Evolutionary conservation across 2,797 vertebrate species (phyloP).

Genomic region (Micromesistius poutassou): DNA sequence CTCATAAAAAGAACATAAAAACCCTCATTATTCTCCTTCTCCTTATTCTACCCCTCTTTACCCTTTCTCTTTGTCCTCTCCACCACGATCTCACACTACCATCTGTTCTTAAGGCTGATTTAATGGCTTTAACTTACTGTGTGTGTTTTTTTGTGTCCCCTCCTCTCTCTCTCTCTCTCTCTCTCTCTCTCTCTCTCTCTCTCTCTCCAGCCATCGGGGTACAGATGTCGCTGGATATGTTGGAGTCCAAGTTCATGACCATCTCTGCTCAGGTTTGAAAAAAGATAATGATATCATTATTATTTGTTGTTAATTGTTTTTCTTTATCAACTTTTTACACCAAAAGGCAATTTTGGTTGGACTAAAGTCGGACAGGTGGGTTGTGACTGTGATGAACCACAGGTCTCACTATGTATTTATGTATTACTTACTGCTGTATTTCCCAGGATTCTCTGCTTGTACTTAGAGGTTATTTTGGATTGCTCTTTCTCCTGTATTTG

Average conservation of each 20-base stretch:
- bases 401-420: background rate
- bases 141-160: too few relatives aligned
- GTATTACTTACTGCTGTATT: background rate
- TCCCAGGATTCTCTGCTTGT: background rate
- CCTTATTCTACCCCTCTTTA: background rate
- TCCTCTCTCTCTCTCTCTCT: conserved; percentile 4
- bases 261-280: conserved; percentile 54
- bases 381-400: background rate
- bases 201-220: conserved; percentile 58
- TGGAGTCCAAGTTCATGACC: conserved; percentile 62
- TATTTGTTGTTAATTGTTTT: background rate
- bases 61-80: background rate
- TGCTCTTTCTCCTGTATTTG: conserved; percentile 25
- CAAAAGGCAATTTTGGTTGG: background rate
- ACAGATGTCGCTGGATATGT: conserved; percentile 59
- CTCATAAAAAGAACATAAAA: too few relatives aligned
- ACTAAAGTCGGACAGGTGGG: background rate
- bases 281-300: background rate
- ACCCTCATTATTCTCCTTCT: background rate
- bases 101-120: too few relatives aligned
- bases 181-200: conserved; percentile 11
- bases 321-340: background rate
- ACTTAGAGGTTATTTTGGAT: too few relatives aligned
- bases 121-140: background rate
- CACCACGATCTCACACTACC: too few relatives aligned